Percentiles rank a stretch among this genome's conserved stretches.
phyloP scores from a whole-genome alignment of 2,113 vertebrate genomes.

The Opisthocomus hoazin region DNA sequence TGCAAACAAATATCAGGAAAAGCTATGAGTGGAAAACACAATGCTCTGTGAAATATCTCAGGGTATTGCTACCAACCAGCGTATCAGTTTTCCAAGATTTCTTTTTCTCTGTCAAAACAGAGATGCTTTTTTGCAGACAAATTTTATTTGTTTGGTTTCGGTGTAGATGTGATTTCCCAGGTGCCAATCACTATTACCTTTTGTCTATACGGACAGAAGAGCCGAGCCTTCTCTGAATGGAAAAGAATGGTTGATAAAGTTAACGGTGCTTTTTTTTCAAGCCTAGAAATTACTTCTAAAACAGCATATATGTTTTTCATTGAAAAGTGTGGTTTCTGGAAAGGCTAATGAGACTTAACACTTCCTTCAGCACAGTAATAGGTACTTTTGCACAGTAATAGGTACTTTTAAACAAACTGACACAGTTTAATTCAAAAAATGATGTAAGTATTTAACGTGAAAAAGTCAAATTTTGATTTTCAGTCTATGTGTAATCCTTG shows the following conservation, averaged over 20 bases:
- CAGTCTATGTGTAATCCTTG: background rate
- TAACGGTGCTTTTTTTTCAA: background rate
- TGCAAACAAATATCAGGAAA: background rate
- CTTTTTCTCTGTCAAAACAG: background rate
- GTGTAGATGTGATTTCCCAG: background rate
- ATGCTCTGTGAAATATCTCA: background rate
- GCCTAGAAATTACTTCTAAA: background rate
- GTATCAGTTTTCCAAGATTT: background rate
- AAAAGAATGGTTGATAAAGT: background rate
- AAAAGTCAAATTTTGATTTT: background rate
- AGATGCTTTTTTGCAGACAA: background rate
- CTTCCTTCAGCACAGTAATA: background rate
- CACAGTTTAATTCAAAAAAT: background rate
- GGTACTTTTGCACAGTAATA: background rate
- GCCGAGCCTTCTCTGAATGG: background rate
- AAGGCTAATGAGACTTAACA: background rate
- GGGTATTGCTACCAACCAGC: background rate
- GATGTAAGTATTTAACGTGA: background rate
- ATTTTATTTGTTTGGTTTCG: background rate
- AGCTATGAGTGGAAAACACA: background rate
- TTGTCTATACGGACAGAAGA: background rate
- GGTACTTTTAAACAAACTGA: background rate
- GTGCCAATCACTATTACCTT: background rate
- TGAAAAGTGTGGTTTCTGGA: background rate
- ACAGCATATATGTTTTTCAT: background rate